Conservation (phyloP, 2,113 vertebrate species). For the Pedionomus torquatus region DNA sequence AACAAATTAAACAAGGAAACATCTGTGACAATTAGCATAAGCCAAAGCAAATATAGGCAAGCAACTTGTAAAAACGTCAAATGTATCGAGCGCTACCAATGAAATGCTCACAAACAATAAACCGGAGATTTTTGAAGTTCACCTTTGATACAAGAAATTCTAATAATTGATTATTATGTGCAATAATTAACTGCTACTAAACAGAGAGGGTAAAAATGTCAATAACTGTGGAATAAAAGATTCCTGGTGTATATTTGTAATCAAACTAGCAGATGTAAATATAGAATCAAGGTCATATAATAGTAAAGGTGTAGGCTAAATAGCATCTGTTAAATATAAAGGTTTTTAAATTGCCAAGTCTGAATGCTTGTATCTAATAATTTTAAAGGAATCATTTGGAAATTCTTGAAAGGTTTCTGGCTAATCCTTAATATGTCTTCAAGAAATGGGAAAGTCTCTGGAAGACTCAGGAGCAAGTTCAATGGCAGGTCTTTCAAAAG, state of each 20-base stretch:
- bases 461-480: background rate
- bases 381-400: background rate
- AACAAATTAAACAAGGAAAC: conserved; percentile 58
- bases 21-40: conserved; percentile 21
- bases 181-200: conserved; percentile 38
- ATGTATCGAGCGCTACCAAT: background rate
- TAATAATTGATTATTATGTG: conserved; percentile 32
- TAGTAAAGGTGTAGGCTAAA: background rate
- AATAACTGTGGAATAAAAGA: background rate
- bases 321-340: background rate
- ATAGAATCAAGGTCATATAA: background rate
- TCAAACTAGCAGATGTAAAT: conserved; percentile 2
- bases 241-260: background rate
- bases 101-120: background rate
- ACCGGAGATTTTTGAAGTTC: background rate
- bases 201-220: conserved; percentile 25
- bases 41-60: background rate
- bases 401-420: background rate
- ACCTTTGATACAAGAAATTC: conserved; percentile 37
- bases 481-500: background rate
- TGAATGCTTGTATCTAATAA: background rate
- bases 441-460: background rate
- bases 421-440: background rate
- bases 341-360: background rate
- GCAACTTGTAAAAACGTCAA: background rate